These are phyloP conservation scores for Pollimyrus isidori DNA, from an alignment of 2,113 vertebrate genomes.

Conservation along the genomic window DNA sequence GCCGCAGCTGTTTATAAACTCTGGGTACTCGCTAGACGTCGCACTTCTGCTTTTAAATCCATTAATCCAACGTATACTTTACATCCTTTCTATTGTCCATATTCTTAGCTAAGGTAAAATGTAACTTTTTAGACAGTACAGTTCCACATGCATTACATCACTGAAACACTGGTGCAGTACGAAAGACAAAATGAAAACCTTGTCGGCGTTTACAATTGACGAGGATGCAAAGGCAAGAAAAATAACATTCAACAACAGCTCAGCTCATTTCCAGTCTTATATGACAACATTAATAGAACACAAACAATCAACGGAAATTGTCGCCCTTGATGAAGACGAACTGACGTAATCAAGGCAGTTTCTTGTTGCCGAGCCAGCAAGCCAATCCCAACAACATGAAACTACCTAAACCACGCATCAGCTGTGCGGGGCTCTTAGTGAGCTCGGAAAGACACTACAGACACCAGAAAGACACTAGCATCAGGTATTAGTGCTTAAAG, in stretches of 20 bases:
- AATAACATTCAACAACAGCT: constrained; percentile 9
- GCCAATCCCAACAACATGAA: constrained; percentile 87
- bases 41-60: neutral
- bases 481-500: neutral
- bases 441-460: constrained; percentile 23
- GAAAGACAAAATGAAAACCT: neutral
- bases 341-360: constrained; percentile 99
- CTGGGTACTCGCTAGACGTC: neutral
- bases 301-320: constrained; percentile 63
- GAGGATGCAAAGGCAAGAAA: neutral
- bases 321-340: constrained; percentile 98
- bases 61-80: neutral
- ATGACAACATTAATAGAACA: constrained; percentile 28
- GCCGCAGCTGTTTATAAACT: neutral
- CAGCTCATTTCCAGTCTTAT: constrained; percentile 40
- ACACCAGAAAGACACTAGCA: neutral
- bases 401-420: constrained; percentile 88
- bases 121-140: neutral
- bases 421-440: constrained; percentile 48
- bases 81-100: neutral
- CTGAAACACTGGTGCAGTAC: neutral
- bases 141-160: neutral
- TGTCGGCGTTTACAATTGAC: neutral
- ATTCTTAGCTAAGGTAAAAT: neutral
- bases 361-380: constrained; percentile 97